Evolutionary conservation across 37 sponge, comb jelly and placozoan genomes (phyloP).

Genomic region (Trichoplax adhaerens): DNA sequence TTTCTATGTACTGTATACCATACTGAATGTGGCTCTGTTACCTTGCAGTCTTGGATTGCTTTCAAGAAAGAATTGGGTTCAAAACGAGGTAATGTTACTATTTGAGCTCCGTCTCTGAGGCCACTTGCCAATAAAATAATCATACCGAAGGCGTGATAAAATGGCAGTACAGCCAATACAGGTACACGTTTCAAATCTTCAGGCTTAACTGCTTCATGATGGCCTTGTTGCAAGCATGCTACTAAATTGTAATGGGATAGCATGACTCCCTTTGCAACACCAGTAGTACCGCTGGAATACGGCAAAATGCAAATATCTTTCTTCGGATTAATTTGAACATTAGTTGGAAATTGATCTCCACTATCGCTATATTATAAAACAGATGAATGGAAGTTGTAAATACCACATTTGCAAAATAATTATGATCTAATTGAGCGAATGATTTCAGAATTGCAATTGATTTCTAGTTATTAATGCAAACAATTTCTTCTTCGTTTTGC

Average conservation of each 20-base stretch:
- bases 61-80: slow-evolving; percentile 45
- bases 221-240: not conserved
- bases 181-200: not conserved
- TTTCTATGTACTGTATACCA: not conserved
- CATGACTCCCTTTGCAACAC: slow-evolving; percentile 86
- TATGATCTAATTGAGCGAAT: too few species aligned
- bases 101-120: slow-evolving; percentile 26
- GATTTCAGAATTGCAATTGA: too few species aligned
- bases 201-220: not conserved
- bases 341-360: too few species aligned
- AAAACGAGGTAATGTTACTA: slow-evolving; percentile 47
- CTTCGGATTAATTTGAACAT: too few species aligned
- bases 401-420: too few species aligned
- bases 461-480: too few species aligned
- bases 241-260: slow-evolving; percentile 47
- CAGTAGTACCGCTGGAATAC: slow-evolving; percentile 82
- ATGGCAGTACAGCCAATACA: slow-evolving; percentile 34
- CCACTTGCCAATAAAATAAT: slow-evolving; percentile 22
- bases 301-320: slow-evolving; percentile 44
- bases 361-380: too few species aligned
- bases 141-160: slow-evolving; percentile 72
- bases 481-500: too few species aligned
- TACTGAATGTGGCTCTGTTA: slow-evolving; percentile 3
- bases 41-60: slow-evolving; percentile 25
- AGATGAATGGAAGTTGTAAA: too few species aligned